Evolutionary conservation across 2,888 invertebrate genomes (phyloP).

Genomic region (Alloscopus bannaensis): DNA sequence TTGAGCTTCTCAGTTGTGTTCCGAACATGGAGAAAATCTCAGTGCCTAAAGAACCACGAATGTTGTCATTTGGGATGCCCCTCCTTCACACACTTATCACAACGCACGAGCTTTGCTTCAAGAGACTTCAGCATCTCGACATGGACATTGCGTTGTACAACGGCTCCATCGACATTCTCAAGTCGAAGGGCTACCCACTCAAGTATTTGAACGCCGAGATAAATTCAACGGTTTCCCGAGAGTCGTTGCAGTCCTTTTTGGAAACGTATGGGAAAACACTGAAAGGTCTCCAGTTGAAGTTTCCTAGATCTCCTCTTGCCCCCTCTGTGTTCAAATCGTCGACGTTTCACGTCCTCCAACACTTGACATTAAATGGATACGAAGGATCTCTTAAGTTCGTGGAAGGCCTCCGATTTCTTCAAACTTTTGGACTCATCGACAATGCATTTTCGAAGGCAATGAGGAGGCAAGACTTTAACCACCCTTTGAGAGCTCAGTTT

Average conservation of each 20-base stretch:
- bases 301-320: conserved; percentile 44
- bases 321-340: conserved; percentile 38
- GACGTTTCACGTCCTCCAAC: conserved; percentile 27
- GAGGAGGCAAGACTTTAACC: conserved; percentile 3
- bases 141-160: conserved; percentile 57
- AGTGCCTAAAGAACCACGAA: conserved; percentile 55
- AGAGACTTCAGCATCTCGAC: conserved; percentile 38
- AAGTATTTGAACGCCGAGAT: conserved; percentile 56
- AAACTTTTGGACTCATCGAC: conserved; percentile 45
- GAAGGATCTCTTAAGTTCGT: conserved; percentile 45
- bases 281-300: conserved; percentile 33
- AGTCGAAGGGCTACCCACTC: conserved; percentile 37
- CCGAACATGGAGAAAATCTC: conserved; percentile 52
- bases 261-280: conserved; percentile 43
- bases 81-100: conserved; percentile 51
- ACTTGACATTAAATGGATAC: conserved; percentile 49
- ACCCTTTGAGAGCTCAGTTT: conserved; percentile 17
- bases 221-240: conserved; percentile 49
- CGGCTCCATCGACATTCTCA: conserved; percentile 45
- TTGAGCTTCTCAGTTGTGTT: conserved; percentile 51
- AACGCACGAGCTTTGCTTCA: conserved; percentile 26
- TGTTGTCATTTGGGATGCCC: conserved; percentile 57
- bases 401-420: conserved; percentile 15
- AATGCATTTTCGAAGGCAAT: conserved; percentile 39
- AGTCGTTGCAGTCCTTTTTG: conserved; percentile 43